Conservation (phyloP, 2,888 invertebrate species). For the Perizoma affinitatum region DNA sequence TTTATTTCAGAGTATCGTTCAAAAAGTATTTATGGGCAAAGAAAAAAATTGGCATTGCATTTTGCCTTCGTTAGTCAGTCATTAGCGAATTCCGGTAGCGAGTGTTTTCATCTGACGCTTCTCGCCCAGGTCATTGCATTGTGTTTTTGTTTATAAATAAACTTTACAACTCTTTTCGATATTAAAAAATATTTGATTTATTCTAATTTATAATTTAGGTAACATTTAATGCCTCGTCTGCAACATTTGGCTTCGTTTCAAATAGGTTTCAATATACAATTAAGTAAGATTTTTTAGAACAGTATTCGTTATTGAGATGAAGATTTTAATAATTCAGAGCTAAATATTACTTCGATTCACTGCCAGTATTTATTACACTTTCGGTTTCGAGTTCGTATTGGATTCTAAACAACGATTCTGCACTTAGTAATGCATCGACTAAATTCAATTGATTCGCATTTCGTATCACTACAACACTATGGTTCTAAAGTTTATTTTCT, state of each 20-base stretch:
- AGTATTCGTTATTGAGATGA: conserved; percentile 28
- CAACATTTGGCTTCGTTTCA: conserved; percentile 28
- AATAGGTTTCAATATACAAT: conserved; percentile 33
- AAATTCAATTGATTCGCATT: conserved; percentile 20
- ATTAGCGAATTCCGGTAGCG: conserved; percentile 65
- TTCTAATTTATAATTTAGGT: conserved; percentile 5
- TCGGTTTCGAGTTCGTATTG: conserved; percentile 43
- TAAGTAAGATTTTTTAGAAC: conserved; percentile 23
- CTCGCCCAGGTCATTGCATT: conserved; percentile 67
- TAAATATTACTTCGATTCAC: conserved; percentile 39
- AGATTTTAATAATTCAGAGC: conserved; percentile 34
- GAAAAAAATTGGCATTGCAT: conserved; percentile 41
- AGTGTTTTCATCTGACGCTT: conserved; percentile 58
- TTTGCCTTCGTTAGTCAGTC: conserved; percentile 51
- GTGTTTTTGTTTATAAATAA: conserved; percentile 57
- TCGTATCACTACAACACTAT: conserved; percentile 38
- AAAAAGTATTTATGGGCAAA: conserved; percentile 14
- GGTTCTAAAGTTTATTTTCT: conserved; percentile 19
- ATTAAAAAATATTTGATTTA: not conserved
- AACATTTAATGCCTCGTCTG: conserved; percentile 23
- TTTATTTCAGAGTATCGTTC: too few relatives aligned
- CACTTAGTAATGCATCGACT: conserved; percentile 35
- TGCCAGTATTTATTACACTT: conserved; percentile 45
- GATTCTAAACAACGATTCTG: conserved; percentile 20
- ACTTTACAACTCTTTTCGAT: conserved; percentile 27